Base-by-base conservation (phyloP, 1,140 invertebrate species). In the Drosophila sulfurigaster region DNA sequence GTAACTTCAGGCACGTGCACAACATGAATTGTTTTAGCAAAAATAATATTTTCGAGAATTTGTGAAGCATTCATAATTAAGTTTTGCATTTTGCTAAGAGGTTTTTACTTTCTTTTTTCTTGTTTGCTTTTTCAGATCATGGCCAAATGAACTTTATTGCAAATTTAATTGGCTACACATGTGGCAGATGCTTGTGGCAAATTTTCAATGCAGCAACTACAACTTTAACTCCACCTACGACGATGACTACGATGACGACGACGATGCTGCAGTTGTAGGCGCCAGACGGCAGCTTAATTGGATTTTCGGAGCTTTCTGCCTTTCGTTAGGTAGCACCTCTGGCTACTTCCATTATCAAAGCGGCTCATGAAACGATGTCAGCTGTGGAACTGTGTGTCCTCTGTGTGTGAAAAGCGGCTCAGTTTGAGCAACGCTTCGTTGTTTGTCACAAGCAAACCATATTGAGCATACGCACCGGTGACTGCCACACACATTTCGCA, bases 241-340 rank as follows among this genome's bases (percentile, higher is more conserved):
- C 58, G 64, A 25, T 16, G 20, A 20, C 20, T 2, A 25, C 20
- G 3, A 20, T 0, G 20, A 20, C 2, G 20, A 20, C 2, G 20
- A 25, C 20, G 20, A 25, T 25, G 20, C 20, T 0, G 16, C 25
- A 38, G 20, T 30, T 13, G 49, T 7, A 41, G 48, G 46, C 66
- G 49, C 28, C 28, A 52, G 49, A 38, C 51, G 59, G 70, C 63
- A 81, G 81, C 86, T 85, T 85, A 85, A 85, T 85, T 85, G 82
- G 75, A 78, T 86, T 81, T 85, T 68, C 51, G 16, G 63, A 75
- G 63, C 66, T 68, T 51, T 13, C 58, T 49, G 75, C 20, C 52
- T 54, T 63, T 62, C 25, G 25, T 52, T 30, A 13, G 66, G 25
- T 25, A 38, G 25, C 69, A 71, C 41, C 51, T 71, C 46, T 54